phyloP scores from a whole-genome alignment of 2,797 vertebrate species.

The Rhinogobio ventralis region DNA sequence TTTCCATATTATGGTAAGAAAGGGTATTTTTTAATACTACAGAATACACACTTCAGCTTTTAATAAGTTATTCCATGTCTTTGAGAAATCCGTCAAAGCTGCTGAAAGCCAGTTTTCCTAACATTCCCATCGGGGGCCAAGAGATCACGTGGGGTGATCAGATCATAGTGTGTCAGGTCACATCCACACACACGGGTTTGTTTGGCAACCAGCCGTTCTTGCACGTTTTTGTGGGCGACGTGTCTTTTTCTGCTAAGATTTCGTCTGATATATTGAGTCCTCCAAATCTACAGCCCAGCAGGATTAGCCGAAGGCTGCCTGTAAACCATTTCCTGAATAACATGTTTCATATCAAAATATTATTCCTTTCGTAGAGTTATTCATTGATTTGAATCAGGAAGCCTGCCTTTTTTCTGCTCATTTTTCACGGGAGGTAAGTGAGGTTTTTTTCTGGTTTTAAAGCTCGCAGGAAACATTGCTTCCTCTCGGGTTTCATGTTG shows the following conservation, averaged over 20 bases:
- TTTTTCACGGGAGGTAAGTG: constrained; percentile 42
- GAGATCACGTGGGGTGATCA: constrained; percentile 39
- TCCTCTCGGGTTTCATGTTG: constrained; percentile 56
- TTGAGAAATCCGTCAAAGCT: constrained; percentile 4
- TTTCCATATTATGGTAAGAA: background rate
- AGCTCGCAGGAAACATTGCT: constrained; percentile 50
- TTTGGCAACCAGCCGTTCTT: constrained; percentile 65
- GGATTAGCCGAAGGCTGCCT: constrained; percentile 64
- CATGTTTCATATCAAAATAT: constrained; percentile 73
- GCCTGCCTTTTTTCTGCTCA: constrained; percentile 51
- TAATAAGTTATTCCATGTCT: background rate
- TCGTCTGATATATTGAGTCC: constrained; percentile 67
- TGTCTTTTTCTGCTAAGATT: constrained; percentile 70
- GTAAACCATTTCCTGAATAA: constrained; percentile 73
- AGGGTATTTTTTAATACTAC: background rate
- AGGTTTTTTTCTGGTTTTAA: constrained; percentile 18
- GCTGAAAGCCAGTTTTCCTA: constrained; percentile 56
- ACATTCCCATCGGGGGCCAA: constrained; percentile 57
- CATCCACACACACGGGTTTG: constrained; percentile 55
- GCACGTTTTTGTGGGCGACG: constrained; percentile 39
- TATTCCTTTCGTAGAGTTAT: constrained; percentile 61
- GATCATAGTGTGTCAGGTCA: constrained; percentile 54
- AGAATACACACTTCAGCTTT: background rate
- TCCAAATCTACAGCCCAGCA: constrained; percentile 65
- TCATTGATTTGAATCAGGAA: constrained; percentile 71